Evolutionary conservation across 2,113 vertebrate genomes (phyloP).

Genomic region (Apteryx mantelli): DNA sequence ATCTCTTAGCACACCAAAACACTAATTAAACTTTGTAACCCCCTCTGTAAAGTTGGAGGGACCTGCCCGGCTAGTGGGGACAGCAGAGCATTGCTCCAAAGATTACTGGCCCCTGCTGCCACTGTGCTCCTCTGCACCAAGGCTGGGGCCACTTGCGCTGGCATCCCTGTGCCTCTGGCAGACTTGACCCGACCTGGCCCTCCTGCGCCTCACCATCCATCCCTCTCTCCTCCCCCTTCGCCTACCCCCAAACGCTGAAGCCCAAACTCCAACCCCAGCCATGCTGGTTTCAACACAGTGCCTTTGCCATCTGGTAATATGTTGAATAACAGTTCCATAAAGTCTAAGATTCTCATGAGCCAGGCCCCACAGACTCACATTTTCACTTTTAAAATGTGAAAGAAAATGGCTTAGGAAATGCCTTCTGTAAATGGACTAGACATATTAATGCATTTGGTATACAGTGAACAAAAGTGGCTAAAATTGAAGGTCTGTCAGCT

Average conservation of each 20-base stretch:
- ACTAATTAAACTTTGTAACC: background rate
- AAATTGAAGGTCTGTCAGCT: constrained; percentile 2
- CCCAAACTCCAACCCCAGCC: background rate
- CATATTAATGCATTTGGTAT: background rate
- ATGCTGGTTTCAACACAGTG: rapidly evolving
- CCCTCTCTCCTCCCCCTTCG: rapidly evolving
- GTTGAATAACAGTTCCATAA: background rate
- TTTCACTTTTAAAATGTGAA: background rate
- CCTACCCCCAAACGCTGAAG: background rate
- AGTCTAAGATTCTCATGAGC: background rate
- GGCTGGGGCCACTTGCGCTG: rapidly evolving
- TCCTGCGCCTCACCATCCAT: background rate
- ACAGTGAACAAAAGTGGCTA: background rate
- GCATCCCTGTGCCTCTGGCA: background rate
- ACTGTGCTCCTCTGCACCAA: background rate
- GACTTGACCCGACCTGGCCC: background rate
- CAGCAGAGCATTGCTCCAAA: background rate
- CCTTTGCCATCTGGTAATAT: background rate
- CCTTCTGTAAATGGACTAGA: background rate
- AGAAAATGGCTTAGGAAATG: background rate
- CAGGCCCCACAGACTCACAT: background rate
- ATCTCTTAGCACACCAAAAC: background rate
- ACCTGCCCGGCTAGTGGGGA: background rate
- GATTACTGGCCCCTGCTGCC: rapidly evolving
- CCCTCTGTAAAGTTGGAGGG: background rate